Base-by-base conservation (phyloP, 2,888 invertebrate genomes). In the Phlogophora meticulosa region DNA sequence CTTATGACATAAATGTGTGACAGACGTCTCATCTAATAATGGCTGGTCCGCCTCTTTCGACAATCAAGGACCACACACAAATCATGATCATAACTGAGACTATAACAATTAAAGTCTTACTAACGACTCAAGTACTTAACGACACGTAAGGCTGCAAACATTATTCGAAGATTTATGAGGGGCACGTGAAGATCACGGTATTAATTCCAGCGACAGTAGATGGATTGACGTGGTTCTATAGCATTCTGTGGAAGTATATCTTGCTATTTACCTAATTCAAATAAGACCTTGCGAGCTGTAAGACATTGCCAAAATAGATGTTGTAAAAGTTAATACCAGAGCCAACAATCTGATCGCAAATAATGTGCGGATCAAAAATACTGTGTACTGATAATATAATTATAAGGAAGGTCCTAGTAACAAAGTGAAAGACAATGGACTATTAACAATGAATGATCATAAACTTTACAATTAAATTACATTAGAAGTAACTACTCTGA, bases 81-180 rank as follows among this genome's bases (percentile, higher is more conserved):
- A 52, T 72, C 64, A 32, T 71, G 51, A 72, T 72, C 43, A 63
- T 72, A 63, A 57, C 55, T 28, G 52, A 52, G 56, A 45, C 45
- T 15, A 71, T 63, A 71, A 52, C 64, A 71, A 71, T 71, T 71
- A 71, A 71, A 64, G 51, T 72, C 56, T 45, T 38, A 42, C 56
- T 46, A 72, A 71, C 71, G 72, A 42, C 46, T 57, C 13, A 28
- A 52, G 71, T 57, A 57, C 72, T 56, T 71, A 10, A 64, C 28
- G 51, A 57, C 67, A 45, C 22, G 51, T 63, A 57, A 34, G 56
- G 72, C 51, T 42, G 45, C 72, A 38, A 72, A 72, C 56, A 64
- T 64, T 72, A 72, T 72, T 43, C 7, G 28, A 71, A 71, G 72
- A 71, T 71, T 71, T 71, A 72, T 72, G 64, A 22, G 45, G 36